Percentiles rank a stretch among this genome's conserved stretches.
Conservation (phyloP, 2,888 invertebrate species). For the Chaitophorus viminalis region DNA sequence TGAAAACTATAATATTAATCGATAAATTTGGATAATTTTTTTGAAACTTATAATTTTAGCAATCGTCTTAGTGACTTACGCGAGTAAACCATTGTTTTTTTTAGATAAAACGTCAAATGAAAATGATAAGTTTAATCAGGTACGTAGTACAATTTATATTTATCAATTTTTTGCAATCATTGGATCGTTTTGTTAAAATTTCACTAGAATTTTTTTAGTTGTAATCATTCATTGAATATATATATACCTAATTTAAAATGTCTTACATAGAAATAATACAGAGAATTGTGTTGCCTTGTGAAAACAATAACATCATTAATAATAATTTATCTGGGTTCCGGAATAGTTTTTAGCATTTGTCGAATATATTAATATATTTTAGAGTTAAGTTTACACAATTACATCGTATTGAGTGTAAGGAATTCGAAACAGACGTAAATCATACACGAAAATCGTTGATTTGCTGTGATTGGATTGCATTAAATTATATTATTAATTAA, state of each 20-base stretch:
- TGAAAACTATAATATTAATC: not conserved
- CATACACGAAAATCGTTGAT: no score
- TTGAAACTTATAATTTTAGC: not conserved
- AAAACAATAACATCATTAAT: not conserved
- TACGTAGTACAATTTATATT: slow-evolving; percentile 27
- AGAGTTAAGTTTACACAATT: no score
- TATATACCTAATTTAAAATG: not conserved
- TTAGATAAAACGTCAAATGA: not conserved
- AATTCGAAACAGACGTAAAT: no score
- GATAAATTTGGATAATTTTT: not conserved
- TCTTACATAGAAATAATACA: not conserved
- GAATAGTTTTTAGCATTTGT: no score
- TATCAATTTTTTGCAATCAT: not conserved
- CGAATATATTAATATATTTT: no score
- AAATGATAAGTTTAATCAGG: slow-evolving; percentile 30
- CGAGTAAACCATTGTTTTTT: not conserved
- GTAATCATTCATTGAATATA: not conserved
- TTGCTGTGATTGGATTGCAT: no score
- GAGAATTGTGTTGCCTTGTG: not conserved
- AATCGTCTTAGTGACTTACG: not conserved
- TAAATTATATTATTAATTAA: no score
- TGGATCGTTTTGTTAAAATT: not conserved
- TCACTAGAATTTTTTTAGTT: not conserved
- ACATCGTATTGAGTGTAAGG: no score
- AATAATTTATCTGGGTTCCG: no score